Evolutionary conservation across 2,888 invertebrate genomes (phyloP).

Genomic region (Dorcus hopei): DNA sequence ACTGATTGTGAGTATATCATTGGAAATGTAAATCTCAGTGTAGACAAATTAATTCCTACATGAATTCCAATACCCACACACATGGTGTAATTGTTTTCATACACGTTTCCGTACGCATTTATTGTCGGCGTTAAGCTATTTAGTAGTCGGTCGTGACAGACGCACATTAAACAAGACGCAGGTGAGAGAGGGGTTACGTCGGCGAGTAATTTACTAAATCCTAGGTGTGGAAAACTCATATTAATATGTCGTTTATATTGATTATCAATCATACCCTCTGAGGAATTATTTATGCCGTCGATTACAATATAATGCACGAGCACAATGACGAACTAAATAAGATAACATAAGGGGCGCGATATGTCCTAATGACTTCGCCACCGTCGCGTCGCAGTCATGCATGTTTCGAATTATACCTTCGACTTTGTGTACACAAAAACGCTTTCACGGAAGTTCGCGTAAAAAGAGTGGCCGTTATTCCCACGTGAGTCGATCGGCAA

Average conservation of each 20-base stretch:
- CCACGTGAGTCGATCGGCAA: constrained; percentile 24
- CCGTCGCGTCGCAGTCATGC: constrained; percentile 2
- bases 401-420: constrained; percentile 9
- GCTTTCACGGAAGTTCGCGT: constrained; percentile 3
- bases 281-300: constrained; percentile 35
- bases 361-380: constrained; percentile 10
- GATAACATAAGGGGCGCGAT: constrained; percentile 7
- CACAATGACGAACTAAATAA: constrained; percentile 13
- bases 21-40: too few species aligned
- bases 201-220: constrained; percentile 6
- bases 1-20: too few species aligned
- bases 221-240: constrained; percentile 42
- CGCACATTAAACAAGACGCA: not conserved
- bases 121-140: not conserved
- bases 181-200: not conserved
- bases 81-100: too few species aligned
- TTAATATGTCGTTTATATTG: constrained; percentile 48
- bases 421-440: not conserved
- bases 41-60: too few species aligned
- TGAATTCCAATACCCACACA: too few species aligned
- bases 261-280: constrained; percentile 42
- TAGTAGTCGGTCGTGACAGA: not conserved
- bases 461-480: constrained; percentile 6
- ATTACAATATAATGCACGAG: constrained; percentile 32
- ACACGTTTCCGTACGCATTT: too few species aligned